Evolutionary conservation across 2,888 invertebrate genomes (phyloP).

Genomic region (Geophilus truncorum): DNA sequence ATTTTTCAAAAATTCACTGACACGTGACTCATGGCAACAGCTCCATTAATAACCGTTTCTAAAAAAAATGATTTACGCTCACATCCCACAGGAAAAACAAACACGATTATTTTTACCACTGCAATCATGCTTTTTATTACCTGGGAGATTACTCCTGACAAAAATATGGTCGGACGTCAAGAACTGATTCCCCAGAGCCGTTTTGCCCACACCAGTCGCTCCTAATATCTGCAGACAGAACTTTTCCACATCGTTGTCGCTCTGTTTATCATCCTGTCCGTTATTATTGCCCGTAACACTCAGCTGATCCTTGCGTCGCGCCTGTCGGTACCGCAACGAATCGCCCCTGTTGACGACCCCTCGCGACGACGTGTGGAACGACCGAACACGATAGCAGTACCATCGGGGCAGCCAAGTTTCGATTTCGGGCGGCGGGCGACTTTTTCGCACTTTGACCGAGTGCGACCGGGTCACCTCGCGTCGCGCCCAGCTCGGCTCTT

Average conservation of each 20-base stretch:
- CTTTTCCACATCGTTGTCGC: not conserved
- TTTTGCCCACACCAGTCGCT: constrained; percentile 27
- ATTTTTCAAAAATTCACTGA: too few relatives aligned
- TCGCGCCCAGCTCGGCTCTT: not conserved
- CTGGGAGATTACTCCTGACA: not conserved
- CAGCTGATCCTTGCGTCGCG: not conserved
- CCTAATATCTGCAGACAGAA: constrained; percentile 5
- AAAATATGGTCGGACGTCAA: constrained; percentile 29
- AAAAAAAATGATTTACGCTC: too few relatives aligned
- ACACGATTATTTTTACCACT: too few relatives aligned
- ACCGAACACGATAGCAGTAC: constrained; percentile 30
- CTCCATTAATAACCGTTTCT: too few relatives aligned
- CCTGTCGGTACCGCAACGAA: constrained; percentile 25
- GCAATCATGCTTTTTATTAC: too few relatives aligned
- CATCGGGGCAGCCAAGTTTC: not conserved
- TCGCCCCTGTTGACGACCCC: constrained; percentile 29
- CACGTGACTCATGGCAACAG: too few relatives aligned
- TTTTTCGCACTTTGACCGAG: constrained; percentile 21
- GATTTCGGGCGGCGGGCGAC: constrained; percentile 1
- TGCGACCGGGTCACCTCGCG: not conserved
- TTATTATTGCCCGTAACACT: too few relatives aligned
- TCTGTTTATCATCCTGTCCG: not conserved
- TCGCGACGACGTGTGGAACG: constrained; percentile 1
- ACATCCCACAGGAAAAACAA: too few relatives aligned
- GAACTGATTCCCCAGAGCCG: constrained; percentile 25